These are phyloP conservation scores for Lumbricus terrestris DNA, from an alignment of 2,888 invertebrate species.

Conservation along the genomic window DNA sequence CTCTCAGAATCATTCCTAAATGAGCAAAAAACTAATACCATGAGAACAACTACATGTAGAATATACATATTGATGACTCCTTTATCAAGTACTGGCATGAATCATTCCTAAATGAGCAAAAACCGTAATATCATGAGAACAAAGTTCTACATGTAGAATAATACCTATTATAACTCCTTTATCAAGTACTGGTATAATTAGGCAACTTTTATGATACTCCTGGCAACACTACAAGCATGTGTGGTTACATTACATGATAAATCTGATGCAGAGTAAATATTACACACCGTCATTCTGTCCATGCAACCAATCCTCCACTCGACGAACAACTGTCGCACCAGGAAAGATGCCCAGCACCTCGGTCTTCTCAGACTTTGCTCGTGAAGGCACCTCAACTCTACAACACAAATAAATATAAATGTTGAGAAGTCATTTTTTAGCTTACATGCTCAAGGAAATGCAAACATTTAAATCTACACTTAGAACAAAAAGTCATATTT, in stretches of 20 bases:
- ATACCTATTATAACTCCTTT: no score
- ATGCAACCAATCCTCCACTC: slow-evolving; percentile 7
- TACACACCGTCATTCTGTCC: neutral
- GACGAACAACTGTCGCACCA: slow-evolving; percentile 9
- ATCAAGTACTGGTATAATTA: no score
- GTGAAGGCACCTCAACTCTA: neutral
- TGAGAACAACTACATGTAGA: no score
- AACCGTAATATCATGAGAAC: no score
- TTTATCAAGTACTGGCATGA: no score
- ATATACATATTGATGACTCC: no score
- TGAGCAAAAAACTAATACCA: no score
- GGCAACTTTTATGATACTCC: neutral
- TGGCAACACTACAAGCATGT: neutral
- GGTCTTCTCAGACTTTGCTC: neutral
- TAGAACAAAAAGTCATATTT: neutral
- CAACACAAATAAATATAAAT: neutral
- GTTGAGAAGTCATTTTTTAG: neutral
- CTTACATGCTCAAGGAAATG: neutral
- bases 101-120: no score
- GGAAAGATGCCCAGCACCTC: neutral
- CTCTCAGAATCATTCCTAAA: no score
- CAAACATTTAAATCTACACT: neutral
- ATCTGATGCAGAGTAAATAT: no score
- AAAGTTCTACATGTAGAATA: no score
- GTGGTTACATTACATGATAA: neutral